phyloP scores from a whole-genome alignment of 2,888 invertebrate species.

The Sesia apiformis region DNA sequence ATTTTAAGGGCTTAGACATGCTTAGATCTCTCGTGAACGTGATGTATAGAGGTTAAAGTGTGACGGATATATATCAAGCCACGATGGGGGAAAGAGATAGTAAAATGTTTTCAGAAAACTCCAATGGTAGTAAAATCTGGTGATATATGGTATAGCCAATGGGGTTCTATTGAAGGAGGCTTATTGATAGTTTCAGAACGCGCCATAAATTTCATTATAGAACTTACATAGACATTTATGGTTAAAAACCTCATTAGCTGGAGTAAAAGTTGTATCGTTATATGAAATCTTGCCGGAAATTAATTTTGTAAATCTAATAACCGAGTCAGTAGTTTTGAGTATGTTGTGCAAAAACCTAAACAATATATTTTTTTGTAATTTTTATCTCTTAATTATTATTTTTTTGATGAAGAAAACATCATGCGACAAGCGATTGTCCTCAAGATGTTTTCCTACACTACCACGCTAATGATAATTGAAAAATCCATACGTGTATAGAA shows the following conservation, averaged over 20 bases:
- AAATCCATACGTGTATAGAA: too few species aligned
- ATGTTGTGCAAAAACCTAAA: too few species aligned
- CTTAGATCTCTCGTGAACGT: conserved; percentile 39
- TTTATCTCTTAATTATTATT: too few species aligned
- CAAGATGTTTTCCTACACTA: too few species aligned
- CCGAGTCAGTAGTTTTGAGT: too few species aligned
- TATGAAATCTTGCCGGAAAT: too few species aligned
- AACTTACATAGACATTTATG: not conserved
- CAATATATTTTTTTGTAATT: too few species aligned
- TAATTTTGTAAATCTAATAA: too few species aligned
- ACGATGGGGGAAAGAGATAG: not conserved
- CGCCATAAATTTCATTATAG: not conserved
- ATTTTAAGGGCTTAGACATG: conserved; percentile 46
- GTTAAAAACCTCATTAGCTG: not conserved
- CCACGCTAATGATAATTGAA: too few species aligned
- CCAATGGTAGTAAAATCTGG: conserved; percentile 5
- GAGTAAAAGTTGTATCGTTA: too few species aligned
- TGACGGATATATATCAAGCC: conserved; percentile 30
- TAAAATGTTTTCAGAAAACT: not conserved
- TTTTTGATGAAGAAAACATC: too few species aligned
- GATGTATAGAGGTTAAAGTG: conserved; percentile 52
- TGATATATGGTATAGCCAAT: conserved; percentile 10
- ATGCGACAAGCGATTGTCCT: too few species aligned
- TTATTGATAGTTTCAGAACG: not conserved
- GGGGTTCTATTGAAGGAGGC: conserved; percentile 1